Evolutionary conservation across 2,797 vertebrate species (phyloP).

Genomic region (Myoxocephalus aenaeus): DNA sequence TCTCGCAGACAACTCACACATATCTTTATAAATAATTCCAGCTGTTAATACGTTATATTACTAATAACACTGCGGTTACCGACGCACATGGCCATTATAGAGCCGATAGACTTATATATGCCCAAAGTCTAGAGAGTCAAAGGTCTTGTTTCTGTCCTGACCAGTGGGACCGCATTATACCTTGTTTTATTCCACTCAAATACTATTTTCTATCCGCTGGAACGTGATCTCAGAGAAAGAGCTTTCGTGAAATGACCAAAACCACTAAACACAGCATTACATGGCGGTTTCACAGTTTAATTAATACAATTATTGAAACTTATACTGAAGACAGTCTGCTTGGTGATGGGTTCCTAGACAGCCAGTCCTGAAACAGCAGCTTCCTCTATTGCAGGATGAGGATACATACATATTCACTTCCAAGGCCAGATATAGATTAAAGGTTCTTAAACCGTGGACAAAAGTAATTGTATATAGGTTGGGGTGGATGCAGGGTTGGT

Average conservation of each 20-base stretch:
- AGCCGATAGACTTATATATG: background rate
- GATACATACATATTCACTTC: background rate
- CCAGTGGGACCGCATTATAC: background rate
- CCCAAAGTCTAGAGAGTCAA: slow-evolving; percentile 8
- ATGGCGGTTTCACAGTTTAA: background rate
- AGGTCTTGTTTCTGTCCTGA: slow-evolving; percentile 37
- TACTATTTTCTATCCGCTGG: background rate
- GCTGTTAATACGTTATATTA: slow-evolving; percentile 46
- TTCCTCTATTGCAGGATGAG: background rate
- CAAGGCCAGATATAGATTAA: too few relatives aligned
- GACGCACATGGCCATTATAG: slow-evolving; percentile 27
- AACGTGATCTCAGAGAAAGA: background rate
- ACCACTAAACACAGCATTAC: background rate
- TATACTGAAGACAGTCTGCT: background rate
- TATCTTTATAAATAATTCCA: slow-evolving; percentile 13
- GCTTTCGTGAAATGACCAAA: background rate
- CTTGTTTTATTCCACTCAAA: background rate
- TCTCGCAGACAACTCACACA: slow-evolving; percentile 30
- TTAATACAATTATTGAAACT: background rate
- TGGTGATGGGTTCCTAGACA: background rate
- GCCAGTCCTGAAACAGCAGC: background rate
- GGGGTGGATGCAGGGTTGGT: background rate
- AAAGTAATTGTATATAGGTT: background rate
- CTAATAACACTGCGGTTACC: slow-evolving; percentile 1
- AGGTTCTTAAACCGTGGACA: background rate